Evolutionary conservation across 53 echinoderm and acorn worm species (phyloP).

Genomic region (Mesocentrotus franciscanus): DNA sequence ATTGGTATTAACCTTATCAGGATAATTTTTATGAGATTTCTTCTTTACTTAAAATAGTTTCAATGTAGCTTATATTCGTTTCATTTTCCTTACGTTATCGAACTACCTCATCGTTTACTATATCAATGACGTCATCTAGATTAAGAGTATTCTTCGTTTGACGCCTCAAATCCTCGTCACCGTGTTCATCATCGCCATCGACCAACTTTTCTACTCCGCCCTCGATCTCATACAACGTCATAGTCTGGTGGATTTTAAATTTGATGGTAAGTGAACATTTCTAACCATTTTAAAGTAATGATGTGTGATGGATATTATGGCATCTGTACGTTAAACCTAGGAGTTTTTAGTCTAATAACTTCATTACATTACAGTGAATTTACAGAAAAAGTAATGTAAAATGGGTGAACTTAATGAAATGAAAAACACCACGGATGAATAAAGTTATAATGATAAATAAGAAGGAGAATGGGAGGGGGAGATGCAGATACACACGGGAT

Average conservation of each 20-base stretch:
- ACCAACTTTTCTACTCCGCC: constrained; percentile 80
- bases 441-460: neutral
- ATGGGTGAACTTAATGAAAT: no score
- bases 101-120: neutral
- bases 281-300: neutral
- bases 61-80: no score
- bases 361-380: no score
- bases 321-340: no score
- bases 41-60: no score
- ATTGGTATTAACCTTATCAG: no score
- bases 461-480: neutral
- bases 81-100: neutral
- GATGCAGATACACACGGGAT: neutral
- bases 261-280: constrained; percentile 64
- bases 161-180: constrained; percentile 80
- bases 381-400: no score
- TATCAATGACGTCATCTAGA: constrained; percentile 38
- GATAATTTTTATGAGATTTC: no score
- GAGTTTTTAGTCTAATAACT: no score
- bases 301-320: no score
- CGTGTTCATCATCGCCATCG: constrained; percentile 74
- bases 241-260: constrained; percentile 76
- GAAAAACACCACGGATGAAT: no score
- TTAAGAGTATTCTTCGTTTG: constrained; percentile 74
- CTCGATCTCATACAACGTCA: constrained; percentile 85